phyloP scores from a whole-genome alignment of 2,797 vertebrate genomes.

The Heliangelus exortis region DNA sequence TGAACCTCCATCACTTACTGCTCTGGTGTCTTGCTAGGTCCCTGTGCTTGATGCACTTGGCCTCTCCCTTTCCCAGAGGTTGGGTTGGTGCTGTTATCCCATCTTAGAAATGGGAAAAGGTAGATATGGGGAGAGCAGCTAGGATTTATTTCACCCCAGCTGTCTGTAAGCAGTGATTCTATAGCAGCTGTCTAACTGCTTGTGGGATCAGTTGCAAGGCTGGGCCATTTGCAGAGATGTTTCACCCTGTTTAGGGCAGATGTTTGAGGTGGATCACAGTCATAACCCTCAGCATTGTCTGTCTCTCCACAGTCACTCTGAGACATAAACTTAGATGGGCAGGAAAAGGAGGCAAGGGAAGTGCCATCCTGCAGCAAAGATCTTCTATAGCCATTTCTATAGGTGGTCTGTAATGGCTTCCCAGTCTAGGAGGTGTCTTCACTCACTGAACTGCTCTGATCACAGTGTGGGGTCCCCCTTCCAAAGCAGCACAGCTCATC shows the following conservation, averaged over 20 bases:
- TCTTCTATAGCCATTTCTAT: not conserved
- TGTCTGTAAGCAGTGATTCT: not conserved
- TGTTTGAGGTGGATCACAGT: not conserved
- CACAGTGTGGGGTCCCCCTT: not conserved
- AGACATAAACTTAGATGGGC: not conserved
- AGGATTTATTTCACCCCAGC: not conserved
- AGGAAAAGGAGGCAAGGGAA: not conserved
- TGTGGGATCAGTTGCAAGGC: not conserved
- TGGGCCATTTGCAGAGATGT: not conserved
- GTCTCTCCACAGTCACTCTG: not conserved
- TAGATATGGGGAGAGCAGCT: not conserved
- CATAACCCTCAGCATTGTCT: not conserved
- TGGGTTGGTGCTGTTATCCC: not conserved
- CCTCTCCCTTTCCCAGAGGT: not conserved
- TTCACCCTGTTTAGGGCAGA: not conserved
- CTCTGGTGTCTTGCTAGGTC: not conserved
- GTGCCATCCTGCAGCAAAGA: not conserved
- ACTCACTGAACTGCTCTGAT: rapidly evolving
- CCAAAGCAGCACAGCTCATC: not conserved
- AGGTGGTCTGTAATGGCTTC: rapidly evolving
- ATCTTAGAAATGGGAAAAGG: not conserved
- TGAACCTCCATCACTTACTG: rapidly evolving
- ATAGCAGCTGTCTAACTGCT: not conserved
- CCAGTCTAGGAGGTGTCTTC: not conserved
- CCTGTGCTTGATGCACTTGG: not conserved